phyloP scores from a whole-genome alignment of 2,888 invertebrate species.

The Palloptera scutellata region DNA sequence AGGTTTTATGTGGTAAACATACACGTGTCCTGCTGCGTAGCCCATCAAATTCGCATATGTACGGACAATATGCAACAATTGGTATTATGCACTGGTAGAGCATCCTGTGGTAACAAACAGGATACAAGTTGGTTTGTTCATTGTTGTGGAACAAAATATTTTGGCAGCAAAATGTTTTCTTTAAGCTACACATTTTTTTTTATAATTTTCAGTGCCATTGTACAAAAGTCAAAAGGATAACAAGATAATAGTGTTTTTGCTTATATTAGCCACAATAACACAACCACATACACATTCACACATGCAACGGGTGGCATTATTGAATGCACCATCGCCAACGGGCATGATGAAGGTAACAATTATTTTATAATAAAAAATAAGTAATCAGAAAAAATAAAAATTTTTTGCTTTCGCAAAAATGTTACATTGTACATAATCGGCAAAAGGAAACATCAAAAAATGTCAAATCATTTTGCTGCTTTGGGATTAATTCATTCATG shows the following conservation, averaged over 20 bases:
- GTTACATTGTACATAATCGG: no score
- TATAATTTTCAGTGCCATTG: constrained; percentile 4
- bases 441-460: no score
- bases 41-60: not conserved
- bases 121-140: no score
- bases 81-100: no score
- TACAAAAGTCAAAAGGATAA: constrained; percentile 26
- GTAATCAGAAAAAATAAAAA: no score
- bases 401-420: no score
- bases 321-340: not conserved
- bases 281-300: not conserved
- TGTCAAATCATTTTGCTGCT: no score
- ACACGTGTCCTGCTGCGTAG: constrained; percentile 21
- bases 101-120: no score
- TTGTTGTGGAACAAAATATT: not conserved
- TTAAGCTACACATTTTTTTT: not conserved
- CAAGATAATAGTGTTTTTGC: constrained; percentile 23
- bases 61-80: not conserved
- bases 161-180: not conserved
- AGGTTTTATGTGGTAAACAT: not conserved
- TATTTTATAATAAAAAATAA: no score
- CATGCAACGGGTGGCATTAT: no score
- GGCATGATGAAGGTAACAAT: not conserved
- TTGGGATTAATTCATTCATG: no score
- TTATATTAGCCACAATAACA: not conserved